phyloP scores from a whole-genome alignment of 23 tunicate genomes.

The Oikopleura vanhoeffeni region DNA sequence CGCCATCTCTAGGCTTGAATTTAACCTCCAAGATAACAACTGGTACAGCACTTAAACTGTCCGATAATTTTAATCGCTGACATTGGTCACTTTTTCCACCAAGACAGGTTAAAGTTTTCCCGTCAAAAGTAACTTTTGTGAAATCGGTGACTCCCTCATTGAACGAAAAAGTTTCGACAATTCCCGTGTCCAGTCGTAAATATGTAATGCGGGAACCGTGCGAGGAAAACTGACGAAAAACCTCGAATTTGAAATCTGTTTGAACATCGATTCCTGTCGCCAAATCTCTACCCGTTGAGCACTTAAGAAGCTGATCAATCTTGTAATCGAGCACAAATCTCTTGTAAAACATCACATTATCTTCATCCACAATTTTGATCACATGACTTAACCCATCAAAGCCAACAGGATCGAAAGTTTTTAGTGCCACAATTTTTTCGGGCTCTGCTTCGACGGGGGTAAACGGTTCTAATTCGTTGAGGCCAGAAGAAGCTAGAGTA shows the following conservation, averaged over 20 bases:
- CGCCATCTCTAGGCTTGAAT: not conserved
- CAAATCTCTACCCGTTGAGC: not conserved
- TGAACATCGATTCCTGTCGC: not conserved
- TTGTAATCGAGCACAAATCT: not conserved
- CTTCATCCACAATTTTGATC: not conserved
- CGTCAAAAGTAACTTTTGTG: not conserved
- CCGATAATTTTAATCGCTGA: no score
- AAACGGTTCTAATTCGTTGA: no score
- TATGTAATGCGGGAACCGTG: not conserved
- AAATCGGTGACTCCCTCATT: not conserved
- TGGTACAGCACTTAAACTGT: no score
- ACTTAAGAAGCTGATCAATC: not conserved
- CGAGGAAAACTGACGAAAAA: not conserved
- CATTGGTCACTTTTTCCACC: no score
- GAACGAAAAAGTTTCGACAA: not conserved
- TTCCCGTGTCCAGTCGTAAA: not conserved
- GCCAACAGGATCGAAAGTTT: no score
- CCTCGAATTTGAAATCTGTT: not conserved
- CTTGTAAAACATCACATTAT: not conserved
- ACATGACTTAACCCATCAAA: not conserved
- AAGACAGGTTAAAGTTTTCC: not conserved
- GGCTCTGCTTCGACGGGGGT: no score
- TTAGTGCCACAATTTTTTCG: no score
- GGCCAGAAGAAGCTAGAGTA: no score
- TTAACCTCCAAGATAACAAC: not conserved